Base-by-base conservation (phyloP, 2,113 vertebrate genomes). In the Rhinogobius similis region DNA sequence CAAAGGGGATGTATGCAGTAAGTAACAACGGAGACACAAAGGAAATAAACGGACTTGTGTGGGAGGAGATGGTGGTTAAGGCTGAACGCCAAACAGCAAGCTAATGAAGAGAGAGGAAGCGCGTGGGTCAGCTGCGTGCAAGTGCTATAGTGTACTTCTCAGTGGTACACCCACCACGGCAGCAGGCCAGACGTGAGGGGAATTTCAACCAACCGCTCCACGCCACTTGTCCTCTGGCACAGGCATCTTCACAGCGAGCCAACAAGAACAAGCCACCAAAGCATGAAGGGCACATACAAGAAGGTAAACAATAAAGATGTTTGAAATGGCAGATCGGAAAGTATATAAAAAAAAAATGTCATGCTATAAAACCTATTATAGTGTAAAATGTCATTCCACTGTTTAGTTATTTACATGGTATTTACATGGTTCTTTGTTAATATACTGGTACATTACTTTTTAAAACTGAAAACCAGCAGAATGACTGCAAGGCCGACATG, bases 151-250 rank as follows among this genome's bases (percentile, higher is more conserved):
- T 85, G 68, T 62, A 67, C 77, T 84, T 72, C 84, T 86, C 82
- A 84, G 80, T 80, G 77, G 81, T 77, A 80, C 82, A 82, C 82
- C 52, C 52, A 55, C 52, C 21, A 26, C 77, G 65, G 65, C 70
- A 76, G 78, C 78, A 62, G 32, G 41, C 80, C 62, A 55, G 53
- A 87, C 86, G 87, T 89, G 90, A 87, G 84, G 85, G 82, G 85
- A 88, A 90, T 90, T 77, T 78, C 68, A 89, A 90, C 68, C 41
- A 48, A 72, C 24, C 5, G 32, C 71, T 72, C 74, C 70, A 62
- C 81, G 75, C 77, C 81, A 67, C 84, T 82, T 72, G 81, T 88
- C 81, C 86, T 82, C 78, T 83, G 87, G 85, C 85, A 81, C 69
- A 62, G 68, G 79, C 77, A 65, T 71, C 78, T 83, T 36, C 78